Base-by-base conservation (phyloP, 1,140 invertebrate genomes). In the Pseudomyrmex sp. region DNA sequence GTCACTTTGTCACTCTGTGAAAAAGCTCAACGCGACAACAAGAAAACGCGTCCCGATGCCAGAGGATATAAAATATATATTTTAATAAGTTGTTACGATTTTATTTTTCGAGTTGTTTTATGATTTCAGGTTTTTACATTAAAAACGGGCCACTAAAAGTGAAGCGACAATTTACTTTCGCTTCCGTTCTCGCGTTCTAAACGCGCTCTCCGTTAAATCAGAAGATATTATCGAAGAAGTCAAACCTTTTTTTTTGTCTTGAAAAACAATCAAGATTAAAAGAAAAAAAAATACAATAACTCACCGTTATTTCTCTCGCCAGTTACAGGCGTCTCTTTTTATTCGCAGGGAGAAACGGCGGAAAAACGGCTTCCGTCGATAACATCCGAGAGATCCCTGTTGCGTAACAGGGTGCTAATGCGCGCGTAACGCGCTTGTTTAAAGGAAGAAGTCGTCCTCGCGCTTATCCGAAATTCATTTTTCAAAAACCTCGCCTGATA, bases 381-480 rank as follows among this genome's bases (percentile, higher is more conserved):
- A 72, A 50, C 20, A 5, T 35, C 54, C 44, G 54, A 66, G 35
- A 35, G 48, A 79, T 18, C 18, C 18, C 18, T 52, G 18, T n/a
- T 52, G 18, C 35, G 35, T 35, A 35, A 35, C 26, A 35, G 35
- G 0, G 35, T 58, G 59, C 59, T 70, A 80, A 72, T 72, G 35
- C 54, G 18, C 54, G 46, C 18, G 20, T 69, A 48, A 58, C 54
- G 59, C 26, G 65, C 26, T 69, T 58, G 75, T 58, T 79, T 69
- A 69, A 79, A 18, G 18, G 18, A 46, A 69, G 35, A 69, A 48
- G 69, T 79, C 23, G 20, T 35, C 26, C 20, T 7, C 58, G 56
- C 35, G 50, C 48, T 79, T 59, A 79, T 79, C 65, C 65, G 59
- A 61, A 70, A 70, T 48, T 65, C 76, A 48, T 80, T 80, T 80